A percentile compares a stretch with the other conserved stretches of the same genome.
Conservation (phyloP, 2,888 invertebrate species). For the Apamea crenata region DNA sequence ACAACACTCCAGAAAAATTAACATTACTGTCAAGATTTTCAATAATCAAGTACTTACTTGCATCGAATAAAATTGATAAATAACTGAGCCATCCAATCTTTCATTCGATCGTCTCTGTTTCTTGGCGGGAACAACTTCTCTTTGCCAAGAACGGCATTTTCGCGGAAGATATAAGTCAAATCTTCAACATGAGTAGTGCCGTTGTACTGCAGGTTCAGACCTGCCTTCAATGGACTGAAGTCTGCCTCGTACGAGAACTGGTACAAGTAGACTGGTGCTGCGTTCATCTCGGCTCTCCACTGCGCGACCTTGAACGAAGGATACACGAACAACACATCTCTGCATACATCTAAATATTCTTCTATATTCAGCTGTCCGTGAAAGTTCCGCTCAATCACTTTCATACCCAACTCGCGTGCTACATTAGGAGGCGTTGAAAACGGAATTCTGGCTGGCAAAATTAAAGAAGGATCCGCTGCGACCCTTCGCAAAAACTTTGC, state of each 20-base stretch:
- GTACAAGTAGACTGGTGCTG: slow-evolving; percentile 83
- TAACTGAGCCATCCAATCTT: slow-evolving; percentile 59
- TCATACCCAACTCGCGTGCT: slow-evolving; percentile 52
- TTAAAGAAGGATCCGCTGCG: slow-evolving; percentile 70
- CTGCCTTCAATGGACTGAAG: slow-evolving; percentile 79
- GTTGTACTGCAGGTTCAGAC: slow-evolving; percentile 69
- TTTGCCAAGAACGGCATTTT: slow-evolving; percentile 63
- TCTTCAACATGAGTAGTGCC: slow-evolving; percentile 86
- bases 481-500: slow-evolving; percentile 49
- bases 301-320: slow-evolving; percentile 69
- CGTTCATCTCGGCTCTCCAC: slow-evolving; percentile 56
- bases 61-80: slow-evolving; percentile 61
- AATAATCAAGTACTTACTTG: slow-evolving; percentile 41
- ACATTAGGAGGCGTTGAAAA: slow-evolving; percentile 53
- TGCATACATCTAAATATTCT: slow-evolving; percentile 50
- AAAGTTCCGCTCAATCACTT: slow-evolving; percentile 63
- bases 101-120: slow-evolving; percentile 64
- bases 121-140: slow-evolving; percentile 42
- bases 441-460: slow-evolving; percentile 59
- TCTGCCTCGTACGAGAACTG: slow-evolving; percentile 85
- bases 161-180: slow-evolving; percentile 82
- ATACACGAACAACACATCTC: slow-evolving; percentile 66
- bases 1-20: not conserved
- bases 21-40: not conserved
- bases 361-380: slow-evolving; percentile 56